A percentile compares a stretch with the other conserved stretches of the same genome.
These are phyloP conservation scores for Euglossa dilemma DNA, from an alignment of 1,140 invertebrate species.

Conservation along the genomic window DNA sequence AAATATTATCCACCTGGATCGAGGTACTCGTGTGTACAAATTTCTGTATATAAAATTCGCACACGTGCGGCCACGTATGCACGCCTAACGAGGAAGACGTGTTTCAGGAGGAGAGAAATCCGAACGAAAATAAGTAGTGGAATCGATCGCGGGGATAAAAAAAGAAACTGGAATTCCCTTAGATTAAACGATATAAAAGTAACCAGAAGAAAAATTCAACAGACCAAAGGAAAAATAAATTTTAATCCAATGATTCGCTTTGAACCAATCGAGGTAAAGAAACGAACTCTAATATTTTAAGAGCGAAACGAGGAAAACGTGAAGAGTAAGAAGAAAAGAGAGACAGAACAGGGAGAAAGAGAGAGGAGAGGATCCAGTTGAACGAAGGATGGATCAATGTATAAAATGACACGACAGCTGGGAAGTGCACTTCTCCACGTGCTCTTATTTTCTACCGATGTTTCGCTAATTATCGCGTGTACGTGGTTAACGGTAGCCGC, in stretches of 20 bases:
- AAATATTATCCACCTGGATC: slow-evolving; percentile 45
- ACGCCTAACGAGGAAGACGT: slow-evolving; percentile 7
- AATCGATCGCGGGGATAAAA: not conserved
- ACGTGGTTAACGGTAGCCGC: not conserved
- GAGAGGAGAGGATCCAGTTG: slow-evolving; percentile 17
- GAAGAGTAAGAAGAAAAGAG: not conserved
- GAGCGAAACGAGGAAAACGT: not conserved
- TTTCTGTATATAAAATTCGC: slow-evolving; percentile 29
- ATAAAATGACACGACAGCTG: slow-evolving; percentile 56
- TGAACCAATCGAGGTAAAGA: not conserved
- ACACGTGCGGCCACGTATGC: slow-evolving; percentile 15
- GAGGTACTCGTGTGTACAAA: slow-evolving; percentile 32
- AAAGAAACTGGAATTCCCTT: not conserved
- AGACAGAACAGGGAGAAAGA: not conserved
- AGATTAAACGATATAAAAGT: not conserved
- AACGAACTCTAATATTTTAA: not conserved
- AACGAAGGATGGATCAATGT: slow-evolving; percentile 31
- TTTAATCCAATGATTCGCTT: no score
- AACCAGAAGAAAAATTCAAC: not conserved
- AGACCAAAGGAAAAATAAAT: no score
- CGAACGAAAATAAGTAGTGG: not conserved
- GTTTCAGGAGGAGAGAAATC: not conserved
- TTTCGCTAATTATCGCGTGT: slow-evolving; percentile 24
- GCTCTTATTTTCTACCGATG: slow-evolving; percentile 27
- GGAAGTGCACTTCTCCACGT: slow-evolving; percentile 30